Evolutionary conservation across 2,797 vertebrate genomes (phyloP).

Genomic region (Ciconia nigra): DNA sequence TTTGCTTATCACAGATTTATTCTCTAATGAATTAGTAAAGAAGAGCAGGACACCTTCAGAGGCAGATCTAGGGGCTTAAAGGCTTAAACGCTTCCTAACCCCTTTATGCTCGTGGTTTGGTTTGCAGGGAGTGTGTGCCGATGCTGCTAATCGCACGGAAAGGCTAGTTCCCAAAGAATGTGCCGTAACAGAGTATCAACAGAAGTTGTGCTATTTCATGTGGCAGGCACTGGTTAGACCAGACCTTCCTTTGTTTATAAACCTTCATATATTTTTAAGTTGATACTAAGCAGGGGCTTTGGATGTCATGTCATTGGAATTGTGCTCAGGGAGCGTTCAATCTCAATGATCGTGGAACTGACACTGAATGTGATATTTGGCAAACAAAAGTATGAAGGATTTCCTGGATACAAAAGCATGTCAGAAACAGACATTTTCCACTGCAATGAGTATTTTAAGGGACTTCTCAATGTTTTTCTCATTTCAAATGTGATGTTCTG

Average conservation of each 20-base stretch:
- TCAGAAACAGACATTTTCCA: not conserved
- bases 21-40: constrained; percentile 75
- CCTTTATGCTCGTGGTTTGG: not conserved
- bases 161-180: not conserved
- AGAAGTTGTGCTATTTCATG: not conserved
- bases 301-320: not conserved
- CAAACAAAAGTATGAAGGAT: not conserved
- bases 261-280: not conserved
- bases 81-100: constrained; percentile 45
- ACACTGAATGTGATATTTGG: not conserved
- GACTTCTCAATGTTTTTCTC: not conserved
- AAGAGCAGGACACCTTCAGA: constrained; percentile 71
- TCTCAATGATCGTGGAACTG: not conserved
- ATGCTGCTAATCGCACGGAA: not conserved
- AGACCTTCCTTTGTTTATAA: not conserved
- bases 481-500: not conserved
- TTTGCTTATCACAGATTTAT: constrained; percentile 83
- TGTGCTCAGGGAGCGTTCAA: not conserved
- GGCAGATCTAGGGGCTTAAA: constrained; percentile 60
- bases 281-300: not conserved
- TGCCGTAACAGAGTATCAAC: not conserved
- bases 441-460: not conserved
- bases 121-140: not conserved
- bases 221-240: not conserved
- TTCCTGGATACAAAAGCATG: not conserved